A percentile compares a stretch with the other conserved stretches of the same genome.
Conservation (phyloP, 2,113 vertebrate species). For the Salvelinus fontinalis region DNA sequence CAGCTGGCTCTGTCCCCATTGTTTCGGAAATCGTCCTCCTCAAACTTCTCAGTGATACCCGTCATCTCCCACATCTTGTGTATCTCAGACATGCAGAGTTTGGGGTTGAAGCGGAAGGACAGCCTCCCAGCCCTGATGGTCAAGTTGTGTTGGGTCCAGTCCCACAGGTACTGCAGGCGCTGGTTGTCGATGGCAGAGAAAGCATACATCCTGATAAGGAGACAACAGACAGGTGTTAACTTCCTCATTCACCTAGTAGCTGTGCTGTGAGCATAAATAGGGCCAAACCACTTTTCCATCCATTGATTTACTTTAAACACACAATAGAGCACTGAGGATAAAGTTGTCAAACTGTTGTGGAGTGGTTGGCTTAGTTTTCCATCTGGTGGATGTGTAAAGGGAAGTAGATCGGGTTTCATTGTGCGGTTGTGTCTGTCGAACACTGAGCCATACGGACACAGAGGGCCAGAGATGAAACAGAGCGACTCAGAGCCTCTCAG, state of each 20-base stretch:
- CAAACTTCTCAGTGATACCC: slow-evolving; percentile 80
- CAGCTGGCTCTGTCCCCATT: slow-evolving; percentile 95
- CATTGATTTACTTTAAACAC: slow-evolving; percentile 17
- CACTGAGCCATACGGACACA: slow-evolving; percentile 20
- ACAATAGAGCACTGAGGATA: background rate
- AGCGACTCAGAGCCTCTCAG: slow-evolving; percentile 19
- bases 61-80: slow-evolving; percentile 93
- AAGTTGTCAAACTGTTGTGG: background rate
- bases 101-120: slow-evolving; percentile 93
- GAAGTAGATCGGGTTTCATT: slow-evolving; percentile 19
- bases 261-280: background rate
- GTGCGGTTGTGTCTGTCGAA: slow-evolving; percentile 1
- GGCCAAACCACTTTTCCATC: background rate
- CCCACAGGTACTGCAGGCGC: slow-evolving; percentile 93
- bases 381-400: slow-evolving; percentile 35
- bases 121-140: slow-evolving; percentile 90
- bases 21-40: slow-evolving; percentile 87
- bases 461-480: slow-evolving; percentile 33
- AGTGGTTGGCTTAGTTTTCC: slow-evolving; percentile 16
- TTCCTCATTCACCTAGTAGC: slow-evolving; percentile 10
- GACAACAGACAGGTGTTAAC: background rate
- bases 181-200: slow-evolving; percentile 95
- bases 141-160: slow-evolving; percentile 95
- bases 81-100: slow-evolving; percentile 93
- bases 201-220: slow-evolving; percentile 81